A percentile compares a stretch with the other conserved stretches of the same genome.
Evolutionary conservation across 2,113 vertebrate genomes (phyloP).

Genomic region (Sylvietta virens): DNA sequence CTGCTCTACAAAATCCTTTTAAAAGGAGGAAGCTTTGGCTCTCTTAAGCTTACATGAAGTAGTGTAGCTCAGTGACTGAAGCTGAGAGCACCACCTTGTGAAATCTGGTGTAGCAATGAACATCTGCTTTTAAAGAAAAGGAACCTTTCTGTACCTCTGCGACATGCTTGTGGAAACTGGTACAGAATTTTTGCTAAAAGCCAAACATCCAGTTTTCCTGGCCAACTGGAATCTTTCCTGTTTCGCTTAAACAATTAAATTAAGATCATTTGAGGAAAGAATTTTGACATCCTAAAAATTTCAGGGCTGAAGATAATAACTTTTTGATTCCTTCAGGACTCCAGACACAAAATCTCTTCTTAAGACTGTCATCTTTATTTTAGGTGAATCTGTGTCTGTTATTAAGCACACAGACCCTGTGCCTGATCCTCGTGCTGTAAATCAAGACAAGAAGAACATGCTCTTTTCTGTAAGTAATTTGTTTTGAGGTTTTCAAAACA

Average conservation of each 20-base stretch:
- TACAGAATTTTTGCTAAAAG: not conserved
- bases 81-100: not conserved
- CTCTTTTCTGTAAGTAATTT: conserved; percentile 90
- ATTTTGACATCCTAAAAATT: not conserved
- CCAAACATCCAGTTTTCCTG: not conserved
- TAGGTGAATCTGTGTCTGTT: conserved; percentile 95
- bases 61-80: not conserved
- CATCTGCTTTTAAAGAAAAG: not conserved
- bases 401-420: conserved; percentile 99
- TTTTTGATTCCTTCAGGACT: not conserved
- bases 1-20: not conserved
- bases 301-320: not conserved
- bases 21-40: not conserved
- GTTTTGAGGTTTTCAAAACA: not conserved
- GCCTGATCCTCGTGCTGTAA: conserved; percentile 95
- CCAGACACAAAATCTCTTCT: not conserved
- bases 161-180: not conserved
- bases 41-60: not conserved
- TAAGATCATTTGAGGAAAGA: not conserved
- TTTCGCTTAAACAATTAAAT: not conserved
- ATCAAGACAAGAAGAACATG: conserved; percentile 99
- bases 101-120: not conserved
- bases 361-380: not conserved
- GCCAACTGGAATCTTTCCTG: not conserved
- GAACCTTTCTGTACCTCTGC: not conserved